phyloP scores from a whole-genome alignment of 2,797 vertebrate species.

The Megaceryle alcyon region DNA sequence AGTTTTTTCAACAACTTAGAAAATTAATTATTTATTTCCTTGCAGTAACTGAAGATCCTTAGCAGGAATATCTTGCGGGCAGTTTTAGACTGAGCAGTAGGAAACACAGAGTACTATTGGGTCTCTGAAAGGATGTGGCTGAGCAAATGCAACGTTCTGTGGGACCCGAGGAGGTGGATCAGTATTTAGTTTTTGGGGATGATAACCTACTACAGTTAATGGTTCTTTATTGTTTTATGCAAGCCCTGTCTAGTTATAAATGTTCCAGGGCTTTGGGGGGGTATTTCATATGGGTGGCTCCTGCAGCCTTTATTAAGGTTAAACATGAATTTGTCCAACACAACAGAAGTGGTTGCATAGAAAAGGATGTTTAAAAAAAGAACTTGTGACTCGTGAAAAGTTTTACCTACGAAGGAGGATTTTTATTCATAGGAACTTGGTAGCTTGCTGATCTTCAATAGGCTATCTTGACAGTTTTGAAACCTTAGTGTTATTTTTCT shows the following conservation, averaged over 20 bases:
- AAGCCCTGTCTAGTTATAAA: not conserved
- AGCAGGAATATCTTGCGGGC: not conserved
- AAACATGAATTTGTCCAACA: not conserved
- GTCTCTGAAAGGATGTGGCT: not conserved
- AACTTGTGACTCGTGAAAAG: not conserved
- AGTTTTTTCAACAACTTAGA: too few species aligned
- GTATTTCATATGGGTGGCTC: not conserved
- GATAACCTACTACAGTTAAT: not conserved
- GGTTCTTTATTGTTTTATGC: constrained; percentile 11
- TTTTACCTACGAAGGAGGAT: not conserved
- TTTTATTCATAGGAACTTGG: not conserved
- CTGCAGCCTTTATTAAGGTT: not conserved
- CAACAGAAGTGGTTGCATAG: not conserved
- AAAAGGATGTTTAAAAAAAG: not conserved
- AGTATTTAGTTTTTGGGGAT: not conserved
- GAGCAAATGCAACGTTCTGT: not conserved
- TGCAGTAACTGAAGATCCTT: not conserved
- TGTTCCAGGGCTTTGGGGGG: constrained; percentile 14
- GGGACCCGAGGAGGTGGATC: not conserved
- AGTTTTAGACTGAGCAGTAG: not conserved
- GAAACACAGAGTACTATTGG: not conserved
- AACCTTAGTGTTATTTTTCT: not conserved
- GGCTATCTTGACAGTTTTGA: not conserved
- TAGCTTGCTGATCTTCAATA: not conserved
- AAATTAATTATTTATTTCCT: not conserved